Percentiles rank a stretch among this genome's conserved stretches.
These are phyloP conservation scores for Varanus komodoensis DNA, from an alignment of 2,113 vertebrate species.

Conservation along the genomic window DNA sequence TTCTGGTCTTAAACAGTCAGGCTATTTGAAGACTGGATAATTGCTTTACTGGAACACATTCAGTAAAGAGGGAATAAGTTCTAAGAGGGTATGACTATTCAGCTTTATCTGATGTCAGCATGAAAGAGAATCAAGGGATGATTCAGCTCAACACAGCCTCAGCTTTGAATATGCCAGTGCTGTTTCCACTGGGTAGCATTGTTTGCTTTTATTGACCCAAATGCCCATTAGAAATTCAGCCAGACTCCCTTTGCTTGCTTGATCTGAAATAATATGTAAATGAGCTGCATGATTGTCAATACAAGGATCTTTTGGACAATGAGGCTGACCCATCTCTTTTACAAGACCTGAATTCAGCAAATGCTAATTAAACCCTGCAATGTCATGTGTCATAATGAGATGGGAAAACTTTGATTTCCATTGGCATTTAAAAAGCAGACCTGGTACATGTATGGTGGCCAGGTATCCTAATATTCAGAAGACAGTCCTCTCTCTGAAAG, in stretches of 20 bases:
- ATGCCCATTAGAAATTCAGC: conserved; percentile 35
- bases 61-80: neutral
- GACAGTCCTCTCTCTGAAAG: too few species aligned
- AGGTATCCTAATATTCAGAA: too few species aligned
- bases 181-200: conserved; percentile 26
- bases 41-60: neutral
- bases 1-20: neutral
- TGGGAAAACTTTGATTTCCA: neutral
- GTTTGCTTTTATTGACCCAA: conserved; percentile 51
- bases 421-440: neutral
- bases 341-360: conserved; percentile 19
- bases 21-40: conserved; percentile 5
- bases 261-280: conserved; percentile 34
- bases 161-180: conserved; percentile 16
- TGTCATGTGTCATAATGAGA: conserved; percentile 21
- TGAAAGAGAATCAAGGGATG: conserved; percentile 45
- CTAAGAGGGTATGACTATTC: conserved; percentile 8
- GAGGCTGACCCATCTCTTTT: conserved; percentile 33
- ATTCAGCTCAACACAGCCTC: conserved; percentile 53
- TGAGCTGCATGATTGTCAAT: conserved; percentile 43
- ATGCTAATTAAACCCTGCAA: conserved; percentile 24
- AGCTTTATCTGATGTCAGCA: conserved; percentile 28
- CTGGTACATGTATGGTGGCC: neutral
- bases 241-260: conserved; percentile 14
- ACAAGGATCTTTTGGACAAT: conserved; percentile 30